Evolutionary conservation across 2,113 vertebrate species (phyloP).

Genomic region (Apistogramma diplotaenia): DNA sequence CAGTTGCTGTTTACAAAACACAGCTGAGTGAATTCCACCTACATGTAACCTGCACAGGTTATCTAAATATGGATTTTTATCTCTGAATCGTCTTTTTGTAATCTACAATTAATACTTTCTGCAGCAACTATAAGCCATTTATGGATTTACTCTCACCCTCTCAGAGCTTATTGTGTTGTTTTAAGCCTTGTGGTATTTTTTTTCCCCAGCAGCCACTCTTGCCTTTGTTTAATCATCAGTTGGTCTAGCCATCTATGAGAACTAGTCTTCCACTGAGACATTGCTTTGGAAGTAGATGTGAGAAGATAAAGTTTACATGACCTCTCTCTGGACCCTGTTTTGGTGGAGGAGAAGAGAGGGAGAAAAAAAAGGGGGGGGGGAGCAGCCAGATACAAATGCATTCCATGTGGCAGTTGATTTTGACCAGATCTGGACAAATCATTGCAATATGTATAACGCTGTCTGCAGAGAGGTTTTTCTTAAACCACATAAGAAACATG

Average conservation of each 20-base stretch:
- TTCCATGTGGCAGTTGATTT: constrained; percentile 16
- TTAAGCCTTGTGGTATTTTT: neutral
- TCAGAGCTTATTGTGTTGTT: neutral
- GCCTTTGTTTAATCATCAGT: neutral
- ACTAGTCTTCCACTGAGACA: neutral
- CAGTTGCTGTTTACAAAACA: constrained; percentile 1
- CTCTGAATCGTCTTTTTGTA: neutral
- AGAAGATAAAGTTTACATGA: neutral
- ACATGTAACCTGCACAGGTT: neutral
- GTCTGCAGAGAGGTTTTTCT: neutral
- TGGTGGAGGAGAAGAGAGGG: neutral
- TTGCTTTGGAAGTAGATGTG: neutral
- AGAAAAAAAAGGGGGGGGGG: neutral
- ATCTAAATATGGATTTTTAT: neutral
- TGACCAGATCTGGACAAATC: constrained; percentile 27
- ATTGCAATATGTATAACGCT: constrained; percentile 10
- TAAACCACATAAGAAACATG: neutral
- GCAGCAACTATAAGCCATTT: neutral
- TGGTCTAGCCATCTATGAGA: neutral
- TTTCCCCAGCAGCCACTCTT: neutral
- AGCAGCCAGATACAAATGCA: neutral
- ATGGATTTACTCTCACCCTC: neutral
- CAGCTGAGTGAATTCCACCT: neutral
- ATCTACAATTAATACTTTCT: neutral
- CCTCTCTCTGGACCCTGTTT: neutral